These are phyloP conservation scores for zebrafish (Danio rerio) DNA, from an alignment of 2,113 vertebrate genomes.

Conservation along the genomic window GRCz12tu NC_133191.1:12482501-12483000, in stretches of 20 bases:
- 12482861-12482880: neutral
- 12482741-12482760: slow-evolving; percentile 91
- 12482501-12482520: slow-evolving; percentile 97
- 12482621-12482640: neutral
- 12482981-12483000: too few relatives aligned
- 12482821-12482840: neutral
- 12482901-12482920: too few relatives aligned
- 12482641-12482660: neutral
- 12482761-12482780: slow-evolving; percentile 96
- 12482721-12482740: slow-evolving; percentile 96
- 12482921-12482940: too few relatives aligned
- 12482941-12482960: too few relatives aligned
- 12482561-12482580: neutral
- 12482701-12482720: slow-evolving; percentile 89
- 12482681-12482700: slow-evolving; percentile 98
- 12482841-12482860: neutral
- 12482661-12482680: slow-evolving; percentile 90
- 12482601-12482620: neutral
- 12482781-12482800: slow-evolving; percentile 73
- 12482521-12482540: slow-evolving; percentile 75
- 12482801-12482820: neutral
- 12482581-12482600: neutral
- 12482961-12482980: too few relatives aligned
- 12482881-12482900: neutral
- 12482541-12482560: slow-evolving; percentile 38